Conservation (phyloP, 2,888 invertebrate genomes). For the Tricholauxania praeusta region DNA sequence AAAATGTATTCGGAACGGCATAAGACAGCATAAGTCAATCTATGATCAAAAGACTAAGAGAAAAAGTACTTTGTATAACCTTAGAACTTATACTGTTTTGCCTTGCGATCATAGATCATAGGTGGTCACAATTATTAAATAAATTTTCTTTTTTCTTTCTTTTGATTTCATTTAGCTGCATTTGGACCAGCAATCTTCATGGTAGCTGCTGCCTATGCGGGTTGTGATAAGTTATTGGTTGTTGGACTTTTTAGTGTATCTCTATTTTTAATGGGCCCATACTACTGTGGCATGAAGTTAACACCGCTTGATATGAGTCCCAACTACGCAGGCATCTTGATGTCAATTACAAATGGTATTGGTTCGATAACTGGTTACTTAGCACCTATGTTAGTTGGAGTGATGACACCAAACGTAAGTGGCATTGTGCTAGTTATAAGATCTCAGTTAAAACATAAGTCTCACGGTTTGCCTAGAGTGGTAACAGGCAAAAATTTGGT, state of each 20-base stretch:
- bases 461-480: too few species aligned
- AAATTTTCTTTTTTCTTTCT: background rate
- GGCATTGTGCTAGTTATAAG: conserved; percentile 80
- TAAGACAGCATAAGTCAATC: too few species aligned
- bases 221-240: conserved; percentile 72
- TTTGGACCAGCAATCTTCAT: conserved; percentile 75
- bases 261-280: conserved; percentile 78
- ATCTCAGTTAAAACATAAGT: conserved; percentile 60
- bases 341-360: conserved; percentile 77
- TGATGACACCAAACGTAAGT: conserved; percentile 74
- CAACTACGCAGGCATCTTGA: conserved; percentile 75
- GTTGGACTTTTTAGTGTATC: conserved; percentile 73
- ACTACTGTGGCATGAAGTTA: conserved; percentile 76
- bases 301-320: conserved; percentile 75
- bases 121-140: background rate
- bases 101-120: too few species aligned
- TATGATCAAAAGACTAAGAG: too few species aligned
- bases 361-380: conserved; percentile 77
- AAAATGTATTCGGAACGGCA: too few species aligned
- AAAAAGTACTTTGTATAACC: too few species aligned
- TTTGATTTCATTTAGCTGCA: conserved; percentile 63
- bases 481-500: too few species aligned
- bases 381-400: conserved; percentile 75
- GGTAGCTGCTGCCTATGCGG: conserved; percentile 75
- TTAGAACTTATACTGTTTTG: too few species aligned